Conservation (phyloP, 2,888 invertebrate species). For the Eupeodes luniger region DNA sequence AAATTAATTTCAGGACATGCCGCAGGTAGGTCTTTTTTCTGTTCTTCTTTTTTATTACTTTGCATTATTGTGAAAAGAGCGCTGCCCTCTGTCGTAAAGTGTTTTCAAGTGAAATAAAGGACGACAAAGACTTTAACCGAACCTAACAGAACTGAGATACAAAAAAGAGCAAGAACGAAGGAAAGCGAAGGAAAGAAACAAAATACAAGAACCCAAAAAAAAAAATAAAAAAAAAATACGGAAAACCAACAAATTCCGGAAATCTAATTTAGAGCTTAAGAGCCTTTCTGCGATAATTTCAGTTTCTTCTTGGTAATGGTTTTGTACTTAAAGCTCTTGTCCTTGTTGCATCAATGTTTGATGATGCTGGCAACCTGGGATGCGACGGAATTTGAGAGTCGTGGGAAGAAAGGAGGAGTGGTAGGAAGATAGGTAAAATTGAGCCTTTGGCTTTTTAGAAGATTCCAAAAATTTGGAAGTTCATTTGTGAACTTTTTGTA, state of each 20-base stretch:
- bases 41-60: slow-evolving; percentile 17
- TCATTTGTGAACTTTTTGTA: slow-evolving; percentile 20
- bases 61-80: neutral
- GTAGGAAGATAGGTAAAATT: neutral
- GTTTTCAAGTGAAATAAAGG: slow-evolving; percentile 54
- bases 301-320: slow-evolving; percentile 73
- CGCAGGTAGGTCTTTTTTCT: slow-evolving; percentile 51
- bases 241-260: slow-evolving; percentile 71
- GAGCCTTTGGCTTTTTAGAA: neutral
- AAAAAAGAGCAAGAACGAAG: neutral
- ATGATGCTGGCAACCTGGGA: neutral
- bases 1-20: slow-evolving; percentile 70
- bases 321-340: slow-evolving; percentile 62
- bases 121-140: slow-evolving; percentile 44
- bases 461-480: slow-evolving; percentile 19
- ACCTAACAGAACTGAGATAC: slow-evolving; percentile 30
- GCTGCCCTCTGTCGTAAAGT: slow-evolving; percentile 53
- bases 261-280: slow-evolving; percentile 77
- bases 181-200: neutral
- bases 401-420: neutral
- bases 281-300: slow-evolving; percentile 77
- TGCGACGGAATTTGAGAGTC: neutral
- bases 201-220: too few species aligned
- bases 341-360: slow-evolving; percentile 37
- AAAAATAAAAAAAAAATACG: neutral